Base-by-base conservation (phyloP, 2,888 invertebrate species). In the Smittia sp. region DNA sequence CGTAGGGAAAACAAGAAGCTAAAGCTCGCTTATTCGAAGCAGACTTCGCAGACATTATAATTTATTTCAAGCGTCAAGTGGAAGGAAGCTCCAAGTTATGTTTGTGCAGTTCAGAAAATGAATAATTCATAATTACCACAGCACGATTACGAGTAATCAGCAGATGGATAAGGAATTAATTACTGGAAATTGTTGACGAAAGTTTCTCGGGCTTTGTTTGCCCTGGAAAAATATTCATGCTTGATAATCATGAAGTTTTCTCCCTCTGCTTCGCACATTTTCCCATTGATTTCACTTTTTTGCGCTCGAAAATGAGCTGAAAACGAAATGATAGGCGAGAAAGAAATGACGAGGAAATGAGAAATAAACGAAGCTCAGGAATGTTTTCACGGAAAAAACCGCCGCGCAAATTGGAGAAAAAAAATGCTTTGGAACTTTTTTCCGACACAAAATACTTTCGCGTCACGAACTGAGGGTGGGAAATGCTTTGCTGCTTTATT, bases 341-440 rank as follows among this genome's bases (percentile, higher is more conserved):
- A 68, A 68, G 20, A 24, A 32, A 38, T 15, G 20, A 65, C 32
- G 20, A 24, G 25, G 62, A 62, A 62, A 62, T 24, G 25, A 62
- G 54, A 24, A 62, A 15, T 46, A 46, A 46, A 46, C 46, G 20
- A 24, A 62, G 24, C 24, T 22, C 20, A 63, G 24, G 25, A 46
- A 46, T 46, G 15, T 46, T 46, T 11, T 24, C n/a, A 25, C 20
- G 66, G 39, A 66, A 66, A 62, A 62, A 68, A 68, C 39, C 41
- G 41, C 68, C 68, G 46, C 68, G 46, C 68, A 46, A 68, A 46
- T 39, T 24, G 32, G 38, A 58, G 18, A 62, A 62, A 20, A 22
- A 65, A 65, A 65, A 62, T 15, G 22, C 65, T 65, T 32, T 3
- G 11, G 46, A 46, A 46, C n/a, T 46, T 46, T 46, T 46, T n/a